These are phyloP conservation scores for Chloroceryle amazona DNA, from an alignment of 2,797 vertebrate species.

Conservation along the genomic window DNA sequence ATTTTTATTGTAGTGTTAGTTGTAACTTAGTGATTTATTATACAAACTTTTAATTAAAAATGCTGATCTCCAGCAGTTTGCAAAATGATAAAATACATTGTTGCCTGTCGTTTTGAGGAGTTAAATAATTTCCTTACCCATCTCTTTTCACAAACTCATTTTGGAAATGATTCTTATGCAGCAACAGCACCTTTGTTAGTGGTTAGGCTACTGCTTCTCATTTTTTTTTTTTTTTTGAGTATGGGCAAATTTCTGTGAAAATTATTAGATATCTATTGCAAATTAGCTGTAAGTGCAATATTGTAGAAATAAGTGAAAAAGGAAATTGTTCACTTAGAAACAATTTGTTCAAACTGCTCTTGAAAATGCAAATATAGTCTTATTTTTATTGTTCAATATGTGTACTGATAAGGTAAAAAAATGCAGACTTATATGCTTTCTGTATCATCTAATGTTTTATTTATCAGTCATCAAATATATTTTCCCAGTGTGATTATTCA, in stretches of 20 bases:
- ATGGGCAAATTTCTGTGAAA: not conserved
- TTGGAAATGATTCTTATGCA: not conserved
- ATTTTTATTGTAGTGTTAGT: not conserved
- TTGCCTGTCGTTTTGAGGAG: not conserved
- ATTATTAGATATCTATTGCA: not conserved
- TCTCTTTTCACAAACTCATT: not conserved
- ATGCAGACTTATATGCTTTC: not conserved
- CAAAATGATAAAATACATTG: not conserved
- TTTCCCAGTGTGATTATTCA: slow-evolving; percentile 33
- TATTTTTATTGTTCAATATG: not conserved
- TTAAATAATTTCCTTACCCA: not conserved
- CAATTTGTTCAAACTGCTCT: not conserved
- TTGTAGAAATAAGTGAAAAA: not conserved
- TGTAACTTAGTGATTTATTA: not conserved
- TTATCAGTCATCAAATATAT: not conserved
- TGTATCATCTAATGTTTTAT: slow-evolving; percentile 1
- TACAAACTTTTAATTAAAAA: not conserved
- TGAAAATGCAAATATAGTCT: not conserved
- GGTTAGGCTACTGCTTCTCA: not conserved
- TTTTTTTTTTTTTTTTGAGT: not conserved
- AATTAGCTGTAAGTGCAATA: not conserved
- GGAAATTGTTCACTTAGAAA: not conserved
- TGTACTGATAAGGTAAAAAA: not conserved
- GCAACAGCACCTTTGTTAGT: not conserved
- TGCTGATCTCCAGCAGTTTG: not conserved